A percentile compares a stretch with the other conserved stretches of the same genome.
Evolutionary conservation across 64 coral and sea anemone species (phyloP).

Genomic region (Dendrophyllia cribrosa): DNA sequence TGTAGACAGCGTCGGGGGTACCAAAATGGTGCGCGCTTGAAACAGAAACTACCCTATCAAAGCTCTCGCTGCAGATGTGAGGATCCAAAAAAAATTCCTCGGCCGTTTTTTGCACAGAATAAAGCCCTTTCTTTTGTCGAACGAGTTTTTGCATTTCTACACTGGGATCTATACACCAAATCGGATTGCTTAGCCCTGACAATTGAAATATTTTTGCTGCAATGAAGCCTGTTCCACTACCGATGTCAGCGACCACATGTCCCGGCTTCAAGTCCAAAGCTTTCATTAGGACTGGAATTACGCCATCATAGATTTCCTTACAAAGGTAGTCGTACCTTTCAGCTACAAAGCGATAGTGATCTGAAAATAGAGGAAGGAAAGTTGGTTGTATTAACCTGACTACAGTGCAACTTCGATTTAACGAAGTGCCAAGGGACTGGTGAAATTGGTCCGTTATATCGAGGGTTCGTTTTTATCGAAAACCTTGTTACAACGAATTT

Average conservation of each 20-base stretch:
- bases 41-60: not conserved
- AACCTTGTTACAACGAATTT: too few relatives aligned
- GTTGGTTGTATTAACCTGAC: too few relatives aligned
- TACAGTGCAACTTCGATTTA: too few relatives aligned
- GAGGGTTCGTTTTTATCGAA: too few relatives aligned
- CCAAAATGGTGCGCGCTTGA: not conserved
- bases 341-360: conserved; percentile 14
- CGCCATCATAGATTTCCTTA: not conserved
- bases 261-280: not conserved
- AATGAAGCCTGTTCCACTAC: conserved; percentile 18
- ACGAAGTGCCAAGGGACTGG: too few relatives aligned
- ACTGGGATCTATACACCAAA: conserved; percentile 42
- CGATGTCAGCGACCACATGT: conserved; percentile 18
- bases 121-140: conserved; percentile 7
- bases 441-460: too few relatives aligned
- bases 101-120: not conserved
- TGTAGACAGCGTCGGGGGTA: not conserved
- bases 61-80: not conserved
- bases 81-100: not conserved
- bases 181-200: not conserved
- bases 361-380: not conserved
- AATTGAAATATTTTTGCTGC: not conserved
- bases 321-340: conserved; percentile 4
- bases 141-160: conserved; percentile 19
- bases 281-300: not conserved